Base-by-base conservation (phyloP, 2,888 invertebrate species). In the Muschampia staudingeri region DNA sequence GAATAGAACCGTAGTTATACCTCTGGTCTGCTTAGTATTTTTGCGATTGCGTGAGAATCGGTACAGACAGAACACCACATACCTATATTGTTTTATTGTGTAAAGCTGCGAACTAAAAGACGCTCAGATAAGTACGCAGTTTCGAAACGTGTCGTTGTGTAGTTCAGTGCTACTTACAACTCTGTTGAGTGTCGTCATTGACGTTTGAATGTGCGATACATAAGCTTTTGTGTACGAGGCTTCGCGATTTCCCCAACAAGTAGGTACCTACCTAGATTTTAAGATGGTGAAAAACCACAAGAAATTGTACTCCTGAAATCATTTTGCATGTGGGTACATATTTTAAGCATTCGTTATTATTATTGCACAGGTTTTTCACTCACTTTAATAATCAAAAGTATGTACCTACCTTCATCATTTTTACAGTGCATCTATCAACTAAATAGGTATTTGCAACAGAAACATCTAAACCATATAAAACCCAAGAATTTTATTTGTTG, bases 101-200 rank as follows among this genome's bases (percentile, higher is more conserved):
- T 89, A 93, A 94, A 88, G 79, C 87, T 86, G 88, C 89, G 91
- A 92, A 92, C 91, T 91, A 92, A 91, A 89, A 91, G 91, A 91
- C 92, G 91, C 92, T 92, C 78, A 91, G 91, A 91, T 92, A 91
- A 91, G 70, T 71, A 92, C 88, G 91, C 87, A 86, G 90, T 95
- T 94, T 93, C 93, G 93, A 93, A 94, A 95, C 91, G 86, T 88
- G 85, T 88, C 14, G 11, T 88, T 90, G 85, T 88, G 88, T 90
- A 69, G 89, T 89, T 42, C 30, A 75, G 80, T 44, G 71, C 78
- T 42, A 48, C 44, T 48, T 78, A 73, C 77, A 77, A 77, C 48
- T 25, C 44, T 48, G 30, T 5, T 1, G 90, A 88, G 88, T 94
- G 92, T 93, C 92, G 91, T 91, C 93, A 94, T 90, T 83, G 88